Percentiles rank a stretch among this genome's conserved stretches.
phyloP scores from a whole-genome alignment of 2,113 vertebrate species.

The Atlantisia rogersi region DNA sequence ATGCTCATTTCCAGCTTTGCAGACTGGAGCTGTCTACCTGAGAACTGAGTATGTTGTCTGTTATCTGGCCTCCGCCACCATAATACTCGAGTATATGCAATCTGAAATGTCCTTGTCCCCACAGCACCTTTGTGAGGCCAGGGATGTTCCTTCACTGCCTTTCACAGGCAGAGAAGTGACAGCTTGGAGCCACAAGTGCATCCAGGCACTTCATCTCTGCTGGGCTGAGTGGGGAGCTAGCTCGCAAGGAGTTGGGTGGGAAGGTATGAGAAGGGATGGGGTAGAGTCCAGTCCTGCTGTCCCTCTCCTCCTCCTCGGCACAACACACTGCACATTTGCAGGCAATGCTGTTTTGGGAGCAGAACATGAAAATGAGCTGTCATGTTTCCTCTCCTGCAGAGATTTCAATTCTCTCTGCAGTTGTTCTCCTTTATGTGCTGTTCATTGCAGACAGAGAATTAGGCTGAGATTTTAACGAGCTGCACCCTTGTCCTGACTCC shows the following conservation, averaged over 20 bases:
- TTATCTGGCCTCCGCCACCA: not conserved
- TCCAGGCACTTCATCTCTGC: not conserved
- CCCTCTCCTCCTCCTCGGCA: not conserved
- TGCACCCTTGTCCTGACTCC: not conserved
- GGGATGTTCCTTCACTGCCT: not conserved
- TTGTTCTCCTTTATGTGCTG: not conserved
- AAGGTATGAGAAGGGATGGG: not conserved
- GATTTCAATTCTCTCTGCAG: not conserved
- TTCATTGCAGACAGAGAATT: not conserved
- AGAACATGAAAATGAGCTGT: not conserved
- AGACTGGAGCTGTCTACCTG: not conserved
- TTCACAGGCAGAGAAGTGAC: not conserved
- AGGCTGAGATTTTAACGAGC: not conserved
- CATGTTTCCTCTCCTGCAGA: not conserved
- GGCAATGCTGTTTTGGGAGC: not conserved
- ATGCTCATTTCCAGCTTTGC: not conserved
- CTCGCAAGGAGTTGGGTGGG: rapidly evolving
- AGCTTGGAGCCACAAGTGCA: not conserved
- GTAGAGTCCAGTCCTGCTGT: not conserved
- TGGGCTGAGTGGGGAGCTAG: rapidly evolving
- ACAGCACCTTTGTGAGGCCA: not conserved
- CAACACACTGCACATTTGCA: not conserved
- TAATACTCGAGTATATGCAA: not conserved
- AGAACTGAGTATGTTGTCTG: not conserved
- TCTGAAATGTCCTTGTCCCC: not conserved